These are phyloP conservation scores for Erebia aethiops DNA, from an alignment of 2,888 invertebrate genomes.

Conservation along the genomic window DNA sequence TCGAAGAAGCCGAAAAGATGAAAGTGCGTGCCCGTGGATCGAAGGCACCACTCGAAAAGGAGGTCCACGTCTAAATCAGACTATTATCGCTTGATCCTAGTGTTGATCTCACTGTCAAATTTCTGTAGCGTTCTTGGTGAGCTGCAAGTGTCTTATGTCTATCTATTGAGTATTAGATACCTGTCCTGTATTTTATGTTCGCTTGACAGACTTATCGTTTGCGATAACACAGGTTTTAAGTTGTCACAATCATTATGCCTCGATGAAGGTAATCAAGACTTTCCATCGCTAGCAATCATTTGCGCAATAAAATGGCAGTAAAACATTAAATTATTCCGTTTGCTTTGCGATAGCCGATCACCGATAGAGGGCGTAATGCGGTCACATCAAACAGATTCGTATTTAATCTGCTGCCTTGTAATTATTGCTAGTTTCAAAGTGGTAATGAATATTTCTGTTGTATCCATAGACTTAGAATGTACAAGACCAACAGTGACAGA, in stretches of 20 bases:
- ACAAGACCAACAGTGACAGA: too few relatives aligned
- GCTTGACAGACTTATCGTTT: neutral
- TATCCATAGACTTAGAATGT: neutral
- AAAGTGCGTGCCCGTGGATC: too few relatives aligned
- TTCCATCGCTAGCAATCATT: constrained; percentile 21
- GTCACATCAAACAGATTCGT: constrained; percentile 40
- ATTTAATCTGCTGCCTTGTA: constrained; percentile 33
- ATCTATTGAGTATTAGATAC: too few relatives aligned
- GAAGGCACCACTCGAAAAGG: too few relatives aligned
- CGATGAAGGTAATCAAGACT: constrained; percentile 14
- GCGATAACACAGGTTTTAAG: too few relatives aligned
- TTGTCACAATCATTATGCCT: neutral
- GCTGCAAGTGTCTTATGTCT: too few relatives aligned
- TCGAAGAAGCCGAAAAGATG: too few relatives aligned
- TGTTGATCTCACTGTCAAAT: too few relatives aligned
- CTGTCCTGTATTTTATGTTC: too few relatives aligned
- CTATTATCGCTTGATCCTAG: too few relatives aligned
- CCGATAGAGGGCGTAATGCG: constrained; percentile 31
- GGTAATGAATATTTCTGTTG: constrained; percentile 23
- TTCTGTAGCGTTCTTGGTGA: too few relatives aligned
- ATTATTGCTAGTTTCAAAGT: constrained; percentile 32
- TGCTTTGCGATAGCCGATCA: constrained; percentile 19
- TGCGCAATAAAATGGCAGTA: constrained; percentile 16
- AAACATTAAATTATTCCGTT: constrained; percentile 36
- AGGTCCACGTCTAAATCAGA: too few relatives aligned